These are phyloP conservation scores for Galbula dea DNA, from an alignment of 2,113 vertebrate genomes.

Conservation along the genomic window DNA sequence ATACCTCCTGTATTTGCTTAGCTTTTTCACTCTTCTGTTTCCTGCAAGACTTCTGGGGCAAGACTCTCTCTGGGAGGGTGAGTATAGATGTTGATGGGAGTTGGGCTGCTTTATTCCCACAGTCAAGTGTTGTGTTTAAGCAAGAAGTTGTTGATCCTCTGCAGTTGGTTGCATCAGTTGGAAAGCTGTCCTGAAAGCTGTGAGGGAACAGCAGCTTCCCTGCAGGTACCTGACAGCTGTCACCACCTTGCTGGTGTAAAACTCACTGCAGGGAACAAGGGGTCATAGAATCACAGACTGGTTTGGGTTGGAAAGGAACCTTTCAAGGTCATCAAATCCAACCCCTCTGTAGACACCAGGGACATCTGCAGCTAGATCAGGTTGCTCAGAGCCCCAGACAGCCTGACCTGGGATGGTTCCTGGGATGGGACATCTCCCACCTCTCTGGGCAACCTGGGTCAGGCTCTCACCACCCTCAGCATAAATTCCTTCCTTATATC, in stretches of 20 bases:
- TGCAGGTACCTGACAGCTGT: fast-evolving
- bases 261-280: fast-evolving
- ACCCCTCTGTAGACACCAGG: too few relatives aligned
- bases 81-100: neutral
- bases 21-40: neutral
- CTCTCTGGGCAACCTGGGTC: too few relatives aligned
- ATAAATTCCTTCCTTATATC: too few relatives aligned
- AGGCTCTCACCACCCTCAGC: too few relatives aligned
- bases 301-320: too few relatives aligned
- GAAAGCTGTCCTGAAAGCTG: neutral
- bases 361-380: too few relatives aligned
- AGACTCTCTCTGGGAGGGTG: neutral
- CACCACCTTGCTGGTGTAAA: neutral
- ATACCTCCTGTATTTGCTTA: neutral
- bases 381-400: too few relatives aligned
- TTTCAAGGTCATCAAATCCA: too few relatives aligned
- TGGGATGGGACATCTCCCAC: too few relatives aligned
- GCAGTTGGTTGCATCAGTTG: neutral
- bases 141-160: neutral
- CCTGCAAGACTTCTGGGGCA: neutral
- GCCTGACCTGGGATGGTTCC: too few relatives aligned
- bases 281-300: too few relatives aligned
- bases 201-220: neutral
- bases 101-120: neutral
- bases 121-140: neutral